Evolutionary conservation across 2,113 vertebrate species (phyloP).

Genomic region (Vulpes lagopus): DNA sequence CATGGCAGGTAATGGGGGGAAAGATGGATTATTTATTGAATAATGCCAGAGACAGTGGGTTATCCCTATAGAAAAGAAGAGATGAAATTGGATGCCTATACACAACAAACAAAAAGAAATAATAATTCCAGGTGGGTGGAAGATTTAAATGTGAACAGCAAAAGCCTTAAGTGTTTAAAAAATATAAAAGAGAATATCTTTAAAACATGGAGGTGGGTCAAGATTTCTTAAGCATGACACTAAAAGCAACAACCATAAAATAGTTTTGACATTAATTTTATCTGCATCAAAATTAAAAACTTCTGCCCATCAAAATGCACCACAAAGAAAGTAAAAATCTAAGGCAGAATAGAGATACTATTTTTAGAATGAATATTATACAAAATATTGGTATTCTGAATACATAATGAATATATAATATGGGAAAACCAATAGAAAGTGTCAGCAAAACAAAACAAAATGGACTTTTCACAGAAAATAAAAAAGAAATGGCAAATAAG

Average conservation of each 20-base stretch:
- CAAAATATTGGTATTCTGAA: background rate
- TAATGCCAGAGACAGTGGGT: background rate
- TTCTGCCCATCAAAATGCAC: background rate
- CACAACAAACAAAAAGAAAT: background rate
- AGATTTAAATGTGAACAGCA: background rate
- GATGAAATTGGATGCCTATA: background rate
- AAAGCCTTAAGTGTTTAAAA: background rate
- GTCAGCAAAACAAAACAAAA: background rate
- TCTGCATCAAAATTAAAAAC: conserved; percentile 1
- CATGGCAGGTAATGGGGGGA: background rate
- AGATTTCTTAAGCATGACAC: background rate
- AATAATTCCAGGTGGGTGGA: background rate
- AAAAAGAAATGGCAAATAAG: background rate
- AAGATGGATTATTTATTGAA: background rate
- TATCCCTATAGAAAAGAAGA: background rate
- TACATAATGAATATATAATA: background rate
- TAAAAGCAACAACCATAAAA: background rate
- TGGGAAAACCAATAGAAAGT: background rate
- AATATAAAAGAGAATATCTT: background rate
- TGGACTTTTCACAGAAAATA: background rate
- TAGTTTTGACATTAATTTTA: background rate
- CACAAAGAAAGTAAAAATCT: background rate
- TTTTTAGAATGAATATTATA: background rate
- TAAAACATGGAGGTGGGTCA: background rate
- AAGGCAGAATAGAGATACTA: background rate